phyloP scores from a whole-genome alignment of 1,140 invertebrate species.

The Drosophila funebris region DNA sequence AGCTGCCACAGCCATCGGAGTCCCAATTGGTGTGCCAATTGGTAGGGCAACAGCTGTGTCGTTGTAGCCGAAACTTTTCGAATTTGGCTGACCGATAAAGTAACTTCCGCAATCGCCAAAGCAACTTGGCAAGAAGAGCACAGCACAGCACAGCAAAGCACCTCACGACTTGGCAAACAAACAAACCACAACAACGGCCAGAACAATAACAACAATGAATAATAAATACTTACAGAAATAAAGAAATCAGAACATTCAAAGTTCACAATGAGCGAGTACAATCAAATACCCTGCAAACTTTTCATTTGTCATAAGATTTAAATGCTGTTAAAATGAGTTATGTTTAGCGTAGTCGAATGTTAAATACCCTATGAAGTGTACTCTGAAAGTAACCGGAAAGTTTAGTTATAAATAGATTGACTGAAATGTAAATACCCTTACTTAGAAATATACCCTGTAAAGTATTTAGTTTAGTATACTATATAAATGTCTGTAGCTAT shows the following conservation, averaged over 20 bases:
- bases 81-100: neutral
- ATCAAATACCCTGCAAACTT: neutral
- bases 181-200: neutral
- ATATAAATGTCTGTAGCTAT: too few relatives aligned
- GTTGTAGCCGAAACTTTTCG: neutral
- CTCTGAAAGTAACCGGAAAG: too few relatives aligned
- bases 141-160: neutral
- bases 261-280: neutral
- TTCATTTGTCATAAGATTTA: neutral
- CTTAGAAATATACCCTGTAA: too few relatives aligned
- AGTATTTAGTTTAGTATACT: too few relatives aligned
- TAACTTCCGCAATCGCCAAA: slow-evolving; percentile 9
- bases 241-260: neutral
- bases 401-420: too few relatives aligned
- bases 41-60: neutral
- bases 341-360: too few relatives aligned
- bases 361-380: too few relatives aligned
- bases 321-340: neutral
- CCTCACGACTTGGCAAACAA: neutral
- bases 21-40: neutral
- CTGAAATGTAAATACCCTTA: too few relatives aligned
- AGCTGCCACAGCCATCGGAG: neutral
- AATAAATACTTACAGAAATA: neutral
- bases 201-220: neutral
- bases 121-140: slow-evolving; percentile 3